Evolutionary conservation across 2,888 invertebrate genomes (phyloP).

Genomic region (Drosophila melanocephala): DNA sequence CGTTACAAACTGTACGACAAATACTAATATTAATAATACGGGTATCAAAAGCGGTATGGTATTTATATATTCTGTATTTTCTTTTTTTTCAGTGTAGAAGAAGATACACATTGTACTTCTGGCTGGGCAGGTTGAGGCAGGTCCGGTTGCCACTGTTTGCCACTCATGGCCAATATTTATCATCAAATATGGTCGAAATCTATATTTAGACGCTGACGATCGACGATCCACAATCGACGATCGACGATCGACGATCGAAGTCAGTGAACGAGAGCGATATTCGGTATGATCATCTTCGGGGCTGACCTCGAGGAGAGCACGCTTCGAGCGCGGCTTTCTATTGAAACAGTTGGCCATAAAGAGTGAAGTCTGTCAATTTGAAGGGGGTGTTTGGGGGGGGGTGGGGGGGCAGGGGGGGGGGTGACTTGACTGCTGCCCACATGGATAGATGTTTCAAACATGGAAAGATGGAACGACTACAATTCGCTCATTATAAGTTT

Average conservation of each 20-base stretch:
- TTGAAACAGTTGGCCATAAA: constrained; percentile 73
- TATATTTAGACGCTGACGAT: constrained; percentile 80
- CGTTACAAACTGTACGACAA: too few relatives aligned
- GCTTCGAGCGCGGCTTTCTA: constrained; percentile 67
- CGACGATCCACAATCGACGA: constrained; percentile 4
- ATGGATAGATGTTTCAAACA: not conserved
- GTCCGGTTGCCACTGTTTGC: constrained; percentile 57
- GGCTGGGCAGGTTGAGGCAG: constrained; percentile 69
- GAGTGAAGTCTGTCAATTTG: constrained; percentile 12
- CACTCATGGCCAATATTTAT: constrained; percentile 80
- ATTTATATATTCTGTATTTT: not conserved
- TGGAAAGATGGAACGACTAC: not conserved
- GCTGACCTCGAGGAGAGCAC: constrained; percentile 63
- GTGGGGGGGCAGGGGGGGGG: too few relatives aligned
- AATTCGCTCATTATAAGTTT: constrained; percentile 5
- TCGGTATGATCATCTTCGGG: constrained; percentile 39
- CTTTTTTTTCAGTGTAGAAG: not conserved
- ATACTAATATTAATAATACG: not conserved
- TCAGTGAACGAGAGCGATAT: constrained; percentile 2
- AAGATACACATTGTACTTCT: constrained; percentile 11
- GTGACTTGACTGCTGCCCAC: constrained; percentile 5
- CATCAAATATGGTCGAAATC: constrained; percentile 81
- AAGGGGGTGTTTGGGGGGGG: not conserved
- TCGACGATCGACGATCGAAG: constrained; percentile 20
- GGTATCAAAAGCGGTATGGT: too few relatives aligned